Evolutionary conservation across 2,797 vertebrate genomes (phyloP).

Genomic region (Podarcis lilfordi): DNA sequence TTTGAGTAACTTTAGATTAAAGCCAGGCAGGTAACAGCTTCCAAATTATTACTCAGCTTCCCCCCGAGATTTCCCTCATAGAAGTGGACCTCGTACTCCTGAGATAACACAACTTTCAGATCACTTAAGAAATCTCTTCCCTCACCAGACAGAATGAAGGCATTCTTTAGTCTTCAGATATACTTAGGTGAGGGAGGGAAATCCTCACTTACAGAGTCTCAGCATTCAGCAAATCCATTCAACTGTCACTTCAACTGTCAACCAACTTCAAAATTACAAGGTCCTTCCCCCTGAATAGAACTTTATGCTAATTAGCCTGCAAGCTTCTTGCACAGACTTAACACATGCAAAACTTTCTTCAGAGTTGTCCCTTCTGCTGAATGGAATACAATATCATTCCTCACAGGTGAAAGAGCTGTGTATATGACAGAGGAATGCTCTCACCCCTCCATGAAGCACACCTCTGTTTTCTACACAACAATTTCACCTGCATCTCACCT

Average conservation of each 20-base stretch:
- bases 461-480: not conserved
- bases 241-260: not conserved
- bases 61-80: not conserved
- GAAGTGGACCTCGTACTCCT: not conserved
- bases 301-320: not conserved
- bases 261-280: not conserved
- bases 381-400: not conserved
- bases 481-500: not conserved
- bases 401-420: not conserved
- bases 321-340: not conserved
- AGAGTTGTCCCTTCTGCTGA: not conserved
- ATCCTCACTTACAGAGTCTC: not conserved
- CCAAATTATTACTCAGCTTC: not conserved
- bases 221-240: not conserved
- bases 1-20: not conserved
- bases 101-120: not conserved
- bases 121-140: not conserved
- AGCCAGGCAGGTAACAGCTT: not conserved
- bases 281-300: not conserved
- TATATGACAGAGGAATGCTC: not conserved
- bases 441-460: not conserved
- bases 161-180: not conserved
- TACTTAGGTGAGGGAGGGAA: not conserved
- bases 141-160: not conserved
- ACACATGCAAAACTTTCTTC: not conserved